Evolutionary conservation across 64 coral and sea anemone species (phyloP).

Genomic region (Orbicella faveolata): DNA sequence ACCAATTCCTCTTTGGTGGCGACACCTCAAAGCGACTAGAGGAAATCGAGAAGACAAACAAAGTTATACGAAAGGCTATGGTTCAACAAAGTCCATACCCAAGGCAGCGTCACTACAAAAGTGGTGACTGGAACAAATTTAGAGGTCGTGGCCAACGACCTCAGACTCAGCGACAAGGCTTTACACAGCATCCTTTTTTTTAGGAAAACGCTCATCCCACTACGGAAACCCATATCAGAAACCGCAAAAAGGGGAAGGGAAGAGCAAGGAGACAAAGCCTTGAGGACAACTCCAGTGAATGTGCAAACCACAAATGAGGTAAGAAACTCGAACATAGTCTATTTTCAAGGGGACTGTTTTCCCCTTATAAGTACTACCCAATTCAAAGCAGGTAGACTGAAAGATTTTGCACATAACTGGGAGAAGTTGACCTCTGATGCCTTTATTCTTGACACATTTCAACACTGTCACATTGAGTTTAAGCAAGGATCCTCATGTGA

Average conservation of each 20-base stretch:
- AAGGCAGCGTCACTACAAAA: constrained; percentile 16
- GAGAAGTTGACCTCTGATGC: constrained; percentile 27
- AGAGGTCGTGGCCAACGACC: constrained; percentile 10
- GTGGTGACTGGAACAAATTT: constrained; percentile 1
- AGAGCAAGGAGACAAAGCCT: constrained; percentile 26
- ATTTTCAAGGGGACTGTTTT: constrained; percentile 27
- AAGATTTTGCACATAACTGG: constrained; percentile 31
- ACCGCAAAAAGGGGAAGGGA: constrained; percentile 26
- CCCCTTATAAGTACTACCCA: constrained; percentile 30
- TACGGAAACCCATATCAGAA: constrained; percentile 12
- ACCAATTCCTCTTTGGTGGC: constrained; percentile 45
- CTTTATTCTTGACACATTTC: constrained; percentile 8
- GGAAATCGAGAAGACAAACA: constrained; percentile 43
- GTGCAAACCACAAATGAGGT: constrained; percentile 11
- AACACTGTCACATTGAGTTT: constrained; percentile 25
- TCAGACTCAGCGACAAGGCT: not conserved
- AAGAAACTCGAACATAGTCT: constrained; percentile 11
- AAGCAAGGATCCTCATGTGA: not conserved
- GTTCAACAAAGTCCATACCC: constrained; percentile 20
- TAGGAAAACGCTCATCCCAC: constrained; percentile 26
- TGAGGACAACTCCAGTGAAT: constrained; percentile 4
- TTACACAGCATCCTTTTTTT: constrained; percentile 27
- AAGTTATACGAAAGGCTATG: constrained; percentile 38
- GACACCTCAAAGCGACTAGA: constrained; percentile 35
- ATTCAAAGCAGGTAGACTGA: constrained; percentile 42